A percentile compares a stretch with the other conserved stretches of the same genome.
These are phyloP conservation scores for Sphaerophoria rueppellii DNA, from an alignment of 2,888 invertebrate genomes.

Conservation along the genomic window DNA sequence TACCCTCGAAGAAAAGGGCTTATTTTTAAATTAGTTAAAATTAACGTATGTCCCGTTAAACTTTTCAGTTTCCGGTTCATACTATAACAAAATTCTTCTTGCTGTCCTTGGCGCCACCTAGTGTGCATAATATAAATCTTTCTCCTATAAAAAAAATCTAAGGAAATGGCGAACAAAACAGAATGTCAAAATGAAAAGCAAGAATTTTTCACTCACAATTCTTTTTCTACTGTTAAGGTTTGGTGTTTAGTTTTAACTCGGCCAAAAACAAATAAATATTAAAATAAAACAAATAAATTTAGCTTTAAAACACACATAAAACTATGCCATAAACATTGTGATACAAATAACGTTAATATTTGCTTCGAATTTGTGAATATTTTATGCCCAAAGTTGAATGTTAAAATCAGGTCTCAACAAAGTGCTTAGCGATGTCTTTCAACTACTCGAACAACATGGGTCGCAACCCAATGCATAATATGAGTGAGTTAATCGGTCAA, in stretches of 20 bases:
- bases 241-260: constrained; percentile 27
- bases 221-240: constrained; percentile 38
- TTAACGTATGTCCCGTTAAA: neutral
- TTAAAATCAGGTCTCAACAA: neutral
- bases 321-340: constrained; percentile 65
- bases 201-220: constrained; percentile 37
- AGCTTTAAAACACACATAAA: constrained; percentile 10
- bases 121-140: neutral
- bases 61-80: too few species aligned
- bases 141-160: neutral
- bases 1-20: too few species aligned
- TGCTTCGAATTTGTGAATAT: constrained; percentile 40
- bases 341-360: constrained; percentile 35
- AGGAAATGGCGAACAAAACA: neutral
- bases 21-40: too few species aligned
- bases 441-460: constrained; percentile 78
- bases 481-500: constrained; percentile 53
- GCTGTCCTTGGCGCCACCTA: neutral
- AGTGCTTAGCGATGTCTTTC: constrained; percentile 76
- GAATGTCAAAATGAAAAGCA: constrained; percentile 17
- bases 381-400: neutral
- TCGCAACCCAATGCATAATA: constrained; percentile 66
- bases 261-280: constrained; percentile 27
- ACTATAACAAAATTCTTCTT: neutral
- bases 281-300: constrained; percentile 11